These are phyloP conservation scores for Melanerpes aurifrons DNA, from an alignment of 2,113 vertebrate genomes.

Conservation along the genomic window DNA sequence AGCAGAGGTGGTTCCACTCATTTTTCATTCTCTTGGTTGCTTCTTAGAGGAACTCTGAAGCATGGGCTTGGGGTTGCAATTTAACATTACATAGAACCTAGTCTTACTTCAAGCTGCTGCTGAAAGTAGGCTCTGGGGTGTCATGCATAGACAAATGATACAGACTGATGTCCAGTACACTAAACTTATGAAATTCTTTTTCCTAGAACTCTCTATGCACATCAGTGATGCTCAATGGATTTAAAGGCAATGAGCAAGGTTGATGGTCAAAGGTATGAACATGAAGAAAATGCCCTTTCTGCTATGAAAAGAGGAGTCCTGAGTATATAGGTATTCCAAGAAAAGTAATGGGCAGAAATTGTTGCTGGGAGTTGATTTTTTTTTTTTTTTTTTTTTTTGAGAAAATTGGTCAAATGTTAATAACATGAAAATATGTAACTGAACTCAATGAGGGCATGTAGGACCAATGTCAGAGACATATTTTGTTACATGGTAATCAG, in stretches of 20 bases:
- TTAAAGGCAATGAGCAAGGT: not conserved
- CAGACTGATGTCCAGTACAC: accelerated
- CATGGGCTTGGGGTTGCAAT: not conserved
- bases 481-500: not conserved
- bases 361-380: not conserved
- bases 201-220: not conserved
- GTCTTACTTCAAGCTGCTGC: not conserved
- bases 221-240: not conserved
- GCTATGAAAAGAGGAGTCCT: not conserved
- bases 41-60: not conserved
- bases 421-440: not conserved
- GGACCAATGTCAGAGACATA: not conserved
- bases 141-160: not conserved
- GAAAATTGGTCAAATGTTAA: not conserved
- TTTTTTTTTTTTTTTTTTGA: not conserved
- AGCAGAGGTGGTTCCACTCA: not conserved
- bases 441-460: not conserved
- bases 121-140: not conserved
- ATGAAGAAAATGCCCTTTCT: no score
- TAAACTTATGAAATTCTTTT: not conserved
- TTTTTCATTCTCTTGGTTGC: not conserved
- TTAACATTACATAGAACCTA: not conserved
- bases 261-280: no score
- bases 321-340: not conserved
- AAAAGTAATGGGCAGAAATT: not conserved